These are phyloP conservation scores for Cinara cedri DNA, from an alignment of 2,888 invertebrate species.

Conservation along the genomic window DNA sequence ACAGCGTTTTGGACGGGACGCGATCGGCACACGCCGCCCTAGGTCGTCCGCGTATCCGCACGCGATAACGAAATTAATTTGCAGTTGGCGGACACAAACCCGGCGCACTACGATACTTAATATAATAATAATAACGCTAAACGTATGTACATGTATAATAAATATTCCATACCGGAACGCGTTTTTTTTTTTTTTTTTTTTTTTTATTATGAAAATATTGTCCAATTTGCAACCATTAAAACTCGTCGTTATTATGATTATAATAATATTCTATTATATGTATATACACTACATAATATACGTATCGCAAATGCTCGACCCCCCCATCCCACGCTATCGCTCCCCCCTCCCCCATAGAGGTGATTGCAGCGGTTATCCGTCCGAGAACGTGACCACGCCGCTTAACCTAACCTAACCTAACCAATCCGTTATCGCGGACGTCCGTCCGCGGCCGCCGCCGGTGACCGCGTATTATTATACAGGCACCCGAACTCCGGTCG, in stretches of 20 bases:
- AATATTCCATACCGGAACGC: no score
- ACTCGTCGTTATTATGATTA: neutral
- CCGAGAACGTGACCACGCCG: neutral
- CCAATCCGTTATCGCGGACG: no score
- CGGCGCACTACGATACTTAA: no score
- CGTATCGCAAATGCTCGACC: neutral
- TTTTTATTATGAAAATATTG: neutral
- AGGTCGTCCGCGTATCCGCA: constrained; percentile 7
- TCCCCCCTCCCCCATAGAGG: neutral
- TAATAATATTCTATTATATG: no score
- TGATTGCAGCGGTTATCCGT: neutral
- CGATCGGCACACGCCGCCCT: no score
- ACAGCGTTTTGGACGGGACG: no score
- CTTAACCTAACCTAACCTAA: no score
- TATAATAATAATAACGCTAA: no score
- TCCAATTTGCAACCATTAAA: constrained; percentile 4
- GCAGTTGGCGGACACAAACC: neutral
- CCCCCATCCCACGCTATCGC: neutral
- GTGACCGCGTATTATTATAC: no score
- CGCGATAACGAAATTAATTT: constrained; percentile 7
- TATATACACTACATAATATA: neutral
- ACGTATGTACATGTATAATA: no score
- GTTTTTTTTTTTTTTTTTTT: neutral
- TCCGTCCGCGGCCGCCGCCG: no score
- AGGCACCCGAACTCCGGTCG: no score